Evolutionary conservation across 2,113 vertebrate genomes (phyloP).

Genomic region (Enhydra lutris): DNA sequence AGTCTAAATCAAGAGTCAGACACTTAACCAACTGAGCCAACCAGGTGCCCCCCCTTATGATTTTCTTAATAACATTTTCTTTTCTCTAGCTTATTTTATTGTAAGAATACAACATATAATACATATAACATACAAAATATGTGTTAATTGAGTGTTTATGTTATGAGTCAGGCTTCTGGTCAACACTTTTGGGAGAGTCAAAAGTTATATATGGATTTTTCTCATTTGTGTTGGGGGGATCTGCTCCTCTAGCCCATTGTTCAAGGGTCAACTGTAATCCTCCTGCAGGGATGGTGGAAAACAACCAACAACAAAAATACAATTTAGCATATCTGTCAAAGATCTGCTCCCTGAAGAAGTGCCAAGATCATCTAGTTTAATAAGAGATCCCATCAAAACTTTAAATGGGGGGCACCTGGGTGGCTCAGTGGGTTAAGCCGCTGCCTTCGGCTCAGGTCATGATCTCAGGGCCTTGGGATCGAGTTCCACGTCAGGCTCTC

Average conservation of each 20-base stretch:
- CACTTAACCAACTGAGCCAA: background rate
- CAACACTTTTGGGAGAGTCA: background rate
- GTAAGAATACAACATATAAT: background rate
- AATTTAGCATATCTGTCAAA: background rate
- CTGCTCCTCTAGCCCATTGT: background rate
- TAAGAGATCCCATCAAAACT: background rate
- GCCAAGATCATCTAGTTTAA: background rate
- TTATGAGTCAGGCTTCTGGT: background rate
- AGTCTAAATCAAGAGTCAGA: background rate
- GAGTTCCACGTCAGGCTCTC: no score
- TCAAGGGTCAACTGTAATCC: background rate
- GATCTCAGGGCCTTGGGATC: no score
- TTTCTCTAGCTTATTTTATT: background rate
- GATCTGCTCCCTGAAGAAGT: background rate
- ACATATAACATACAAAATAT: background rate
- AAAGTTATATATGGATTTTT: background rate
- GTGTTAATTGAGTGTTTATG: background rate
- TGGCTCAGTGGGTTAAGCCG: no score
- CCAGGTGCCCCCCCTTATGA: background rate
- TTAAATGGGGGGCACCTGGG: background rate
- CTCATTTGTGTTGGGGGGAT: background rate
- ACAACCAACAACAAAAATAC: background rate
- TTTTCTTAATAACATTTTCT: background rate
- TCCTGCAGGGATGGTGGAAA: background rate
- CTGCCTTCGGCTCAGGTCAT: no score